These are phyloP conservation scores for Lasioglossum morio DNA, from an alignment of 2,888 invertebrate genomes.

Conservation along the genomic window DNA sequence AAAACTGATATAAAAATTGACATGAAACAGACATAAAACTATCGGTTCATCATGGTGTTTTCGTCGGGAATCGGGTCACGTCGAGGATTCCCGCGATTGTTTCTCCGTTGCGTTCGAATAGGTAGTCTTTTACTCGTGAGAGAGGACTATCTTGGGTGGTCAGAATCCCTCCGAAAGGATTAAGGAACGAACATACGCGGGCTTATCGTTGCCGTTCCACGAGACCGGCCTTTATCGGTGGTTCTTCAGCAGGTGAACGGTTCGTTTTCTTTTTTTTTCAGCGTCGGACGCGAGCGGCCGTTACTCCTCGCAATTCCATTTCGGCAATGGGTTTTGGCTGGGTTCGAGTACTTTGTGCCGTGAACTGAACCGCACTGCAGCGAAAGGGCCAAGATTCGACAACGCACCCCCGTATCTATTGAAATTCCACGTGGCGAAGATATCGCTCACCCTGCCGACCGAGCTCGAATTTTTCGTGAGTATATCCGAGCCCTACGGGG, in stretches of 20 bases:
- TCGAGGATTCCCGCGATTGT: neutral
- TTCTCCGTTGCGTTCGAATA: neutral
- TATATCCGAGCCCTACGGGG: conserved; percentile 9
- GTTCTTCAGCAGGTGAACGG: conserved; percentile 9
- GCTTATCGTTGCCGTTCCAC: neutral
- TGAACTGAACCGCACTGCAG: conserved; percentile 88
- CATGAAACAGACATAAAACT: neutral
- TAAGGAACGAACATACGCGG: neutral
- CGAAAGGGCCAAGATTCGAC: conserved; percentile 83
- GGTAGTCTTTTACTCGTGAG: neutral
- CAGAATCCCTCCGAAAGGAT: neutral
- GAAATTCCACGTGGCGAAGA: conserved; percentile 87
- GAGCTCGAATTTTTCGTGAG: conserved; percentile 86
- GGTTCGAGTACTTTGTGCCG: conserved; percentile 90
- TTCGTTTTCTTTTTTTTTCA: conserved; percentile 84
- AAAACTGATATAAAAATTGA: neutral
- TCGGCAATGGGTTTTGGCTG: conserved; percentile 93
- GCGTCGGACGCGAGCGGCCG: conserved; percentile 93
- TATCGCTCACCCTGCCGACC: conserved; percentile 86
- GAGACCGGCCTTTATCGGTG: neutral
- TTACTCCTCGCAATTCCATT: conserved; percentile 91
- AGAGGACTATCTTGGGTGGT: neutral
- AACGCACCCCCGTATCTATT: conserved; percentile 87
- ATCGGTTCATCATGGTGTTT: neutral
- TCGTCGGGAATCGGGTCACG: neutral